Base-by-base conservation (phyloP, 2,113 vertebrate genomes). In the Burhinus bistriatus region DNA sequence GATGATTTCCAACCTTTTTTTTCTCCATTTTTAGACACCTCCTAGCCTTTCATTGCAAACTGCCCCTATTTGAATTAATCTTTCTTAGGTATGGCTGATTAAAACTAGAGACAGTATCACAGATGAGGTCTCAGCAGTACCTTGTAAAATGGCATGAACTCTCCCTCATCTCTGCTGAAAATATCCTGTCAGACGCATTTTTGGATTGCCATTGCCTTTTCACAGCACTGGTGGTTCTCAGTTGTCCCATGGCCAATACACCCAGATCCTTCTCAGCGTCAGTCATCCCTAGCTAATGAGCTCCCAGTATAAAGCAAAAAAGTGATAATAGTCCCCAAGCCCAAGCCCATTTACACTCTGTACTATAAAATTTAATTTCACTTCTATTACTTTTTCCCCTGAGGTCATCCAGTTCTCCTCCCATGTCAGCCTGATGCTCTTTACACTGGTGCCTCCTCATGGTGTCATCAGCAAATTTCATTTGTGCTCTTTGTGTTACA, bases 61-160 rank as follows among this genome's bases (percentile, higher is more conserved):
- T 75, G 32, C 21, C 94, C 26, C 7, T 32, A 70, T 81, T 93
- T 64, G 18, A 92, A 88, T 94, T 88, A 13, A 66, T 77, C 71
- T 83, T 93, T 83, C 85, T 77, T 82, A 88, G 79, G 65, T 62
- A 65, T 58, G 78, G 71, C 79, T 94, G 92, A 92, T 96, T 87
- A 92, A 91, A 95, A 86, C 47, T 55, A 45, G 45, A 70, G 71
- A 86, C 32, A 86, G 45, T 54, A 58, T 23, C 88, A 65, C 61
- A 88, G 55, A 58, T 69, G 62, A 92, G 27, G 36, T 80, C 66
- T 93, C 64, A 86, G 54, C 16, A 66, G 81, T 83, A 71, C 49
- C 52, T 51, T 70, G 44, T 38, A 42, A 80, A 90, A 92, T 66
- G 51, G 34, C 58, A 59, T 38, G 58, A 93, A 42, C 14, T 86